These are phyloP conservation scores for Tolmerus cingulatus DNA, from an alignment of 2,888 invertebrate species.

Conservation along the genomic window DNA sequence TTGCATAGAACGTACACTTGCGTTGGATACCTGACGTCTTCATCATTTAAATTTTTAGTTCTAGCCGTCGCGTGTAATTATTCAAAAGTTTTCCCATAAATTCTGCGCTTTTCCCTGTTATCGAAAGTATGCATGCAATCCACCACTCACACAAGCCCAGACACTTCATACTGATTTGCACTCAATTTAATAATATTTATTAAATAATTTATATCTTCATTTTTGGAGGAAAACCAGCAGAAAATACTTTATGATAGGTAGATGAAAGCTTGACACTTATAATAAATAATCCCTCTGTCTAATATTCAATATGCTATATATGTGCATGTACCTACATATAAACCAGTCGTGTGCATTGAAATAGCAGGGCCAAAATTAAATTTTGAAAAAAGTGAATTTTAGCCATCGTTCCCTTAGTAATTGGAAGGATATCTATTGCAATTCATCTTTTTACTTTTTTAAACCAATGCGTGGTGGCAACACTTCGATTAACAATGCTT, in stretches of 20 bases:
- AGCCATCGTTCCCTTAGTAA: too few species aligned
- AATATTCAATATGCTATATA: neutral
- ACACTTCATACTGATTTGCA: neutral
- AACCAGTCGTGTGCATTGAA: too few species aligned
- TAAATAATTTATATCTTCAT: neutral
- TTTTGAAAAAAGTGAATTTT: too few species aligned
- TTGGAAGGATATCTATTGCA: too few species aligned
- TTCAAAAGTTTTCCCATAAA: constrained; percentile 31
- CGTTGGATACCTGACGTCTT: constrained; percentile 1
- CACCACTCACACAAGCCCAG: neutral
- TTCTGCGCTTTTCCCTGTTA: neutral
- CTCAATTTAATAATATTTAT: neutral
- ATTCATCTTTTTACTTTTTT: too few species aligned
- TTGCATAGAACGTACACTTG: neutral
- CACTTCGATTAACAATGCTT: too few species aligned
- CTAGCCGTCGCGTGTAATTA: constrained; percentile 40
- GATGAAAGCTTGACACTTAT: neutral
- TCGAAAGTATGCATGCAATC: neutral
- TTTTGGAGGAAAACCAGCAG: neutral
- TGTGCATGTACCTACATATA: too few species aligned
- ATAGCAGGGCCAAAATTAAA: too few species aligned
- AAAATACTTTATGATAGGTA: neutral
- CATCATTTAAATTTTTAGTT: constrained; percentile 3
- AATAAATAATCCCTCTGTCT: neutral
- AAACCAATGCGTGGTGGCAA: too few species aligned